Percentiles rank a stretch among this genome's conserved stretches.
These are phyloP conservation scores for Falco cherrug DNA, from an alignment of 2,797 vertebrate species.

Conservation along the genomic window DNA sequence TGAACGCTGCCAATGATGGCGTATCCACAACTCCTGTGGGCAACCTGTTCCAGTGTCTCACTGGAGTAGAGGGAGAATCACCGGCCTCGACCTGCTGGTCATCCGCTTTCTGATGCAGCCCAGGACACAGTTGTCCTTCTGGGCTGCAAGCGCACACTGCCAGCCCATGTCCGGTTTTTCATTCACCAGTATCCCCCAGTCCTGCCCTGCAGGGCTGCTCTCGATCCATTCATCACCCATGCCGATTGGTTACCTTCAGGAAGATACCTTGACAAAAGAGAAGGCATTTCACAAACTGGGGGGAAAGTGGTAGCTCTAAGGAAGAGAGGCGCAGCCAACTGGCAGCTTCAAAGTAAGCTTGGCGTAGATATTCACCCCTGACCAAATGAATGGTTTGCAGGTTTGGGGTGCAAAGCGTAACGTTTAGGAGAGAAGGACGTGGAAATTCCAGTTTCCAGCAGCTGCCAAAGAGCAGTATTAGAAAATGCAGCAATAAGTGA, in stretches of 20 bases:
- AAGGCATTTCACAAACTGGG: not conserved
- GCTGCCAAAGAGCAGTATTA: not conserved
- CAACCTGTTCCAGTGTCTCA: not conserved
- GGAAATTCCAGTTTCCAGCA: not conserved
- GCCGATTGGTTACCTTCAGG: not conserved
- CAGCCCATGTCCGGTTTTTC: fast-evolving
- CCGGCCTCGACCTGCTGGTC: fast-evolving
- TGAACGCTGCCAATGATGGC: no score
- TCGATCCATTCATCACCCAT: not conserved
- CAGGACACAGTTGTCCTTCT: not conserved
- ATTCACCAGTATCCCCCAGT: not conserved
- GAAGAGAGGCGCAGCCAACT: not conserved
- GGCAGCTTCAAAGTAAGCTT: fast-evolving
- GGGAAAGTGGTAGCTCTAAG: not conserved
- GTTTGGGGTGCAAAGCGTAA: not conserved
- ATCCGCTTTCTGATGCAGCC: not conserved
- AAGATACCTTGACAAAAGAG: not conserved
- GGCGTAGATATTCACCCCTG: not conserved
- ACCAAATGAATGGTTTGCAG: not conserved
- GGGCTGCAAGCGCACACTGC: not conserved
- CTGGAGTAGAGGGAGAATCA: not conserved
- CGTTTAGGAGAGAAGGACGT: not conserved
- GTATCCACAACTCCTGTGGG: not conserved
- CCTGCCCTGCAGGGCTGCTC: not conserved
- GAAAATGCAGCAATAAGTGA: not conserved